These are phyloP conservation scores for Drosophila chauvacae DNA, from an alignment of 1,140 invertebrate genomes.

Conservation along the genomic window DNA sequence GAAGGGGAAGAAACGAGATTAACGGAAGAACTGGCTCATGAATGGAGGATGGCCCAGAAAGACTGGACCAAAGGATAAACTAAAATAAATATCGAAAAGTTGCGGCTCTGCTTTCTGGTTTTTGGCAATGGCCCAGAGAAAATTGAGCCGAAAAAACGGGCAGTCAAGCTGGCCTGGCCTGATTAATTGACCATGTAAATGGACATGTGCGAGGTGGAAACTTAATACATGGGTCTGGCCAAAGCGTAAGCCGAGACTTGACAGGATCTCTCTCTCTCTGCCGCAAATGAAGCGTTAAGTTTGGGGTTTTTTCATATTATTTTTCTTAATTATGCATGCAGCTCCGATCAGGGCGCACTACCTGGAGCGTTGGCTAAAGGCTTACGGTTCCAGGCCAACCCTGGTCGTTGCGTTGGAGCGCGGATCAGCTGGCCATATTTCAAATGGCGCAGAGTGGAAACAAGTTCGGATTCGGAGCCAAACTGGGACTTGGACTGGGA, in stretches of 20 bases:
- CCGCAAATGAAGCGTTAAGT: conserved; percentile 79
- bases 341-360: conserved; percentile 25
- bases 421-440: conserved; percentile 76
- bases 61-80: conserved; percentile 58
- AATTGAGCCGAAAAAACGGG: conserved; percentile 39
- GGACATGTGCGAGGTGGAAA: conserved; percentile 79
- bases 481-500: conserved; percentile 48
- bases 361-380: conserved; percentile 4
- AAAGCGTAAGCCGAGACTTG: conserved; percentile 55
- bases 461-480: conserved; percentile 48
- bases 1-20: conserved; percentile 23
- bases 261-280: conserved; percentile 42
- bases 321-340: conserved; percentile 65
- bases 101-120: conserved; percentile 14
- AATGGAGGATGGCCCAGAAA: conserved; percentile 41
- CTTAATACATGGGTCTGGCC: conserved; percentile 62
- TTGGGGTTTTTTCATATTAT: conserved; percentile 52
- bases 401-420: conserved; percentile 48
- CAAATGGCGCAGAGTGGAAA: conserved; percentile 62
- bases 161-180: conserved; percentile 47
- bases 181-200: conserved; percentile 83
- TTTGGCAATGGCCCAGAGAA: conserved; percentile 52
- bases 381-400: conserved; percentile 21
- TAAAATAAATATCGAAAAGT: conserved; percentile 46
- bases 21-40: conserved; percentile 68